These are phyloP conservation scores for Mastigias papua DNA, from an alignment of 30 jellyfish, hydroid and myxozoan species.

Conservation along the genomic window DNA sequence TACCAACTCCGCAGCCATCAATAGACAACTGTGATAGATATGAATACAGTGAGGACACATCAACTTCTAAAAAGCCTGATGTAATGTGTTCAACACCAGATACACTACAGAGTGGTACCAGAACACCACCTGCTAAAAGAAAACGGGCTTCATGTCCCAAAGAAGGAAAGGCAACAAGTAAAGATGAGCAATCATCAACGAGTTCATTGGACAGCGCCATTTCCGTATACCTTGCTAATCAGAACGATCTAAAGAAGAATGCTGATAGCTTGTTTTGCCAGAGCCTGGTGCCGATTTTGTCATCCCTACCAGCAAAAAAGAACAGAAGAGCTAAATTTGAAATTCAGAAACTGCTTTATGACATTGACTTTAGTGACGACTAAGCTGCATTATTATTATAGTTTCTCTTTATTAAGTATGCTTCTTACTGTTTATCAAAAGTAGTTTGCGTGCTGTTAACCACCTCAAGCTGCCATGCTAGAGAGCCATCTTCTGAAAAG, in stretches of 20 bases:
- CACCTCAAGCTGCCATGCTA: slow-evolving; percentile 81
- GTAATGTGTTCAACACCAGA: slow-evolving; percentile 54
- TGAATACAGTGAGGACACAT: too few species aligned
- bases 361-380: slow-evolving; percentile 55
- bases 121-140: slow-evolving; percentile 28
- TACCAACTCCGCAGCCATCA: too few species aligned
- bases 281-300: slow-evolving; percentile 65
- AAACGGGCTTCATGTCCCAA: slow-evolving; percentile 28
- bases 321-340: slow-evolving; percentile 29
- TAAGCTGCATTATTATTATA: background rate
- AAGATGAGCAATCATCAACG: slow-evolving; percentile 45
- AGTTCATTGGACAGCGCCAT: slow-evolving; percentile 58
- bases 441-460: slow-evolving; percentile 49
- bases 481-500: slow-evolving; percentile 70
- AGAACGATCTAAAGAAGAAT: slow-evolving; percentile 12
- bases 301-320: slow-evolving; percentile 66
- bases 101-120: slow-evolving; percentile 17
- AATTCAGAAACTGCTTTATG: slow-evolving; percentile 48
- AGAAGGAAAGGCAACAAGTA: slow-evolving; percentile 24
- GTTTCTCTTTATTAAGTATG: background rate
- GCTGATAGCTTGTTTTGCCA: slow-evolving; percentile 62
- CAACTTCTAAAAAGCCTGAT: too few species aligned
- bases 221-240: slow-evolving; percentile 12
- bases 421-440: slow-evolving; percentile 55
- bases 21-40: too few species aligned